Conservation (phyloP, 2,113 vertebrate genomes). For the Pygoscelis adeliae region DNA sequence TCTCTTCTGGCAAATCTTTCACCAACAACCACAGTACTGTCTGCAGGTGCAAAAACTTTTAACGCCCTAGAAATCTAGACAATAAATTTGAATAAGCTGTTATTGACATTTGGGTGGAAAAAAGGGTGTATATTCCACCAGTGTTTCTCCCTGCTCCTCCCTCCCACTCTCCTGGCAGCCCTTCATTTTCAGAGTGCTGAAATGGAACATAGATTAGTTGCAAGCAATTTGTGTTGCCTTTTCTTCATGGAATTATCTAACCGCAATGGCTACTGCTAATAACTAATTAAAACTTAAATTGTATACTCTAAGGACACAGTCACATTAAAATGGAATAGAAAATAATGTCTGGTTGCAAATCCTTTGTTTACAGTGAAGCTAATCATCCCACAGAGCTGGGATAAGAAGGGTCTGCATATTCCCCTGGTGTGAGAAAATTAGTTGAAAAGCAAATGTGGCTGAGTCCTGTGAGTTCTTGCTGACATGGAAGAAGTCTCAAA, state of each 20-base stretch:
- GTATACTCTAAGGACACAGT: background rate
- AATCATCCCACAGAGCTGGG: background rate
- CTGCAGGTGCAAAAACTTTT: background rate
- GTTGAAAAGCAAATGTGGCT: background rate
- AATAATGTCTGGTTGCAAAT: background rate
- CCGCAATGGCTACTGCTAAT: background rate
- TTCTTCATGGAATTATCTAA: background rate
- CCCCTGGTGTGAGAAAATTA: background rate
- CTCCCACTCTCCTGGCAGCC: background rate
- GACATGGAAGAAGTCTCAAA: background rate
- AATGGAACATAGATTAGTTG: background rate
- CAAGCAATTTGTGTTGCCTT: background rate
- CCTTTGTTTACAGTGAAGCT: background rate
- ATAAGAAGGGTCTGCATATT: background rate
- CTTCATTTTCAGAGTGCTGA: background rate
- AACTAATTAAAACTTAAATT: slow-evolving; percentile 19
- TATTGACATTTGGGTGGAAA: background rate
- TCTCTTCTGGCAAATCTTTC: background rate
- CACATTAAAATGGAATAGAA: background rate
- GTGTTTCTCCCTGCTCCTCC: background rate
- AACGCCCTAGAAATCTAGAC: background rate
- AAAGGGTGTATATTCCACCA: background rate
- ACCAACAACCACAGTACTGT: background rate
- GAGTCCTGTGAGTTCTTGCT: background rate
- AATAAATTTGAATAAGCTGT: background rate